Evolutionary conservation across 1,140 invertebrate genomes (phyloP), one percentile per base, ranked within the genome.

Genomic region (Venustaconcha ellipsiformis): DNA sequence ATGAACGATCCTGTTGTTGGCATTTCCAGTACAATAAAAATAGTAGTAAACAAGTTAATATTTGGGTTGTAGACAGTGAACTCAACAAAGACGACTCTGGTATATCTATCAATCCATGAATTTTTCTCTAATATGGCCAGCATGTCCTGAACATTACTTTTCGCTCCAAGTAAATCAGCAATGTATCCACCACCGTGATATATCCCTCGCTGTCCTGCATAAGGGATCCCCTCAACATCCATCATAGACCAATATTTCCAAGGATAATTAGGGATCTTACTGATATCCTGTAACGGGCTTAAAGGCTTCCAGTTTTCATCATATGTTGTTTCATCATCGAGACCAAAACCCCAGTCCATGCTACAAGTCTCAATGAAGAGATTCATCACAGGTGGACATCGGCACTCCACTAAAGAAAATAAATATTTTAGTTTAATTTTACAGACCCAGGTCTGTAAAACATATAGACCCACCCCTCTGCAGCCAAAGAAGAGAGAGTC

Each of bases 111-210:
- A 11, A 92, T 89, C 92, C 92, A 92, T 57, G 88, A 72, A 57
- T 84, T 70, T 11, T 78, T 74, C 64, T 90, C 70, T 13, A 92
- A 76, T 12, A 82, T 67, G 1, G 83, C 72, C 6, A 92, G 65
- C 26, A 86, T 85, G 18, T 81, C 66, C 48, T 72, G 80, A 0
- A 91, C 82, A 30, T 87, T 78, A 15, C 81, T 71, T 59, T 74
- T 76, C 12, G 79, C 83, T 12, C 90, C 91, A 57, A 83, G 82
- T 20, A 92, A 74, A 70, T 89, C 88, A 6, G 89, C 81, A 5
- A 92, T 82, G 78, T 92, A 92, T 0, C 92, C 92, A 37, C 92
- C 91, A 60, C 91, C 90, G 17, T 86, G 83, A 78, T 92, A 92
- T 0, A 88, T 81, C 66, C 88, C 90, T 14, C 89, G 74, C 73